Conservation (phyloP, 2,797 vertebrate species). For the Arnoldichthys spilopterus region DNA sequence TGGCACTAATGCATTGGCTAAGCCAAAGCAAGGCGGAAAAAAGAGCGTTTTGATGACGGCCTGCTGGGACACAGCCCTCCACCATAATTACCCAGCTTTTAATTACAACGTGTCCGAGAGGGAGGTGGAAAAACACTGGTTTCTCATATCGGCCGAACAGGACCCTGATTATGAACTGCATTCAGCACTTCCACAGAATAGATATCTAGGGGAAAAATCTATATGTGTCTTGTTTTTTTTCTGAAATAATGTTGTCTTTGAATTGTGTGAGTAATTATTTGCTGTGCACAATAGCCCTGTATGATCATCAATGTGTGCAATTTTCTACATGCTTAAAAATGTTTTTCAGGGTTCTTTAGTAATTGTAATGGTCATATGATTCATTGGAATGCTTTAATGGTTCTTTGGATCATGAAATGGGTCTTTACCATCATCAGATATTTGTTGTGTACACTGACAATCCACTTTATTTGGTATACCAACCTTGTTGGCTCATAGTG, state of each 20-base stretch:
- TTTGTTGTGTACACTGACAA: no score
- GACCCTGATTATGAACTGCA: slow-evolving; percentile 39
- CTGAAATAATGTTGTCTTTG: neutral
- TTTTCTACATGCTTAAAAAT: no score
- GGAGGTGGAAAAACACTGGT: slow-evolving; percentile 74
- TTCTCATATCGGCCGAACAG: slow-evolving; percentile 62
- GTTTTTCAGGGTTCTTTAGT: no score
- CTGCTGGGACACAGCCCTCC: slow-evolving; percentile 68
- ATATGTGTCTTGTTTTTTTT: slow-evolving; percentile 19
- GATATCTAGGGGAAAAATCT: neutral
- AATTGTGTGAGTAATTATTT: neutral
- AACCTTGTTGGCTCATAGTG: no score
- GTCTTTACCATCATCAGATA: no score
- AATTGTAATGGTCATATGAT: no score
- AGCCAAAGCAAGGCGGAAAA: slow-evolving; percentile 55
- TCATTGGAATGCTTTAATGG: no score
- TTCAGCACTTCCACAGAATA: slow-evolving; percentile 22
- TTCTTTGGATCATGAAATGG: no score
- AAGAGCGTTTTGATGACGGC: slow-evolving; percentile 68
- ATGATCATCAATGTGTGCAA: neutral
- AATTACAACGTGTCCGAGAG: slow-evolving; percentile 70
- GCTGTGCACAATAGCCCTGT: neutral
- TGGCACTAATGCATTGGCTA: slow-evolving; percentile 68
- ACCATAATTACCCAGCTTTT: slow-evolving; percentile 75
- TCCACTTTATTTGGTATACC: no score